Base-by-base conservation (phyloP, 2,113 vertebrate species). In the Bufo bufo region DNA sequence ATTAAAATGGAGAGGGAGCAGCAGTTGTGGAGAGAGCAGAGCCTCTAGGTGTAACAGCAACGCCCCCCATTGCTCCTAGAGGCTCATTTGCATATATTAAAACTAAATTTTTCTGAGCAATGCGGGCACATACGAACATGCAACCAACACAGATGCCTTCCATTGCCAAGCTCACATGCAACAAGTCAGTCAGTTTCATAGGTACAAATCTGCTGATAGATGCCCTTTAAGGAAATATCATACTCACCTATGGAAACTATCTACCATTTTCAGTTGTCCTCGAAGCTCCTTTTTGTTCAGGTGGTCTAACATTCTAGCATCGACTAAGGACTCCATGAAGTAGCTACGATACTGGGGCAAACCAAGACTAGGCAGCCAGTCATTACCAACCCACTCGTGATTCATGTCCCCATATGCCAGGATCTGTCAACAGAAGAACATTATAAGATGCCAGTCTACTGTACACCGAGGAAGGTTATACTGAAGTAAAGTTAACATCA, bases 301-400 rank as follows among this genome's bases (percentile, higher is more conserved):
- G 89, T 98, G 97, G 91, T 98, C 97, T 90, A 98, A 89, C 97
- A 98, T 98, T 80, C 97, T 96, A 4, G 97, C 97, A 59, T 98
- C 97, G 90, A 98, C 97, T 92, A 98, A 94, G 5, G 96, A 97
- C 93, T 98, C 97, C 97, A 98, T 98, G 94, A 98, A 98, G 92
- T 98, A 98, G 93, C 96, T 97, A 90, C 97, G 96, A 90, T 98
- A 98, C 91, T 97, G 97, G 0, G 97, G 97, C 90, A 98, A 94
- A 65, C 97, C 97, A 85, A 98, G 94, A 90, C 97, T 97, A 90
- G 97, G 97, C 90, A 98, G 94, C 97, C 97, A 98, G 92, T 98
- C 97, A 69, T 98, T 98, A 2, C 97, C 97, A 91, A 98, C 97
- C 97, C 97, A 97, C 93, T 97, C 97, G 19, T 98, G 97, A 92